phyloP scores from a whole-genome alignment of 1,140 invertebrate genomes.

The Temnothorax longispinosus region DNA sequence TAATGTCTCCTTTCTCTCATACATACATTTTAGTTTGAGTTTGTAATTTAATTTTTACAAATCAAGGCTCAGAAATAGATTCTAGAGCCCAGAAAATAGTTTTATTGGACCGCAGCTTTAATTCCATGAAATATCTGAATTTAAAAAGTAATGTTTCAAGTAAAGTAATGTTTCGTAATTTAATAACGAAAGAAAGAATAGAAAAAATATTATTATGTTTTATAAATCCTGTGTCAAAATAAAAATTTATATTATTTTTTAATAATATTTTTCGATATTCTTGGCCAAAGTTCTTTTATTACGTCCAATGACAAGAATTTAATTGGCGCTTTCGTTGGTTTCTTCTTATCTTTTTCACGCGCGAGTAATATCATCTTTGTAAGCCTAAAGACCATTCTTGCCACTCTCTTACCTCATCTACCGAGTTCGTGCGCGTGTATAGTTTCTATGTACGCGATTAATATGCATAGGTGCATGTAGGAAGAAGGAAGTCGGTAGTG shows the following conservation, averaged over 20 bases:
- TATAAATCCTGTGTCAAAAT: neutral
- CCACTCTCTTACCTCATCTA: conserved; percentile 23
- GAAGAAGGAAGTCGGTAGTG: conserved; percentile 46
- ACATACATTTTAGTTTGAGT: too few relatives aligned
- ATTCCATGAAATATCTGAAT: too few relatives aligned
- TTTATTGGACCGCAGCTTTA: too few relatives aligned
- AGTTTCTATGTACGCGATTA: conserved; percentile 42
- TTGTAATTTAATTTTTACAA: too few relatives aligned
- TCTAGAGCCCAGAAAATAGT: too few relatives aligned
- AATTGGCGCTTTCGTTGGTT: neutral
- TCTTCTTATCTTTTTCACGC: neutral
- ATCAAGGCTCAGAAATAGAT: too few relatives aligned
- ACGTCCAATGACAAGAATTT: neutral
- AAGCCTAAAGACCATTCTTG: conserved; percentile 10
- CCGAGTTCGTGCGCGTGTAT: conserved; percentile 14
- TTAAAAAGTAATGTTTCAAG: neutral
- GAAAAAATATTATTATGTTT: neutral
- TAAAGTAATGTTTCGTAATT: neutral
- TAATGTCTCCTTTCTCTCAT: neutral
- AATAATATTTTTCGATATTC: neutral
- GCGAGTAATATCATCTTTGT: neutral
- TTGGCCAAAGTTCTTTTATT: neutral
- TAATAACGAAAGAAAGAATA: neutral
- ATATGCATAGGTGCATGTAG: conserved; percentile 42
- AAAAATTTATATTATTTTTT: neutral